phyloP scores from a whole-genome alignment of 2,888 invertebrate species.

The Biston stratarius region DNA sequence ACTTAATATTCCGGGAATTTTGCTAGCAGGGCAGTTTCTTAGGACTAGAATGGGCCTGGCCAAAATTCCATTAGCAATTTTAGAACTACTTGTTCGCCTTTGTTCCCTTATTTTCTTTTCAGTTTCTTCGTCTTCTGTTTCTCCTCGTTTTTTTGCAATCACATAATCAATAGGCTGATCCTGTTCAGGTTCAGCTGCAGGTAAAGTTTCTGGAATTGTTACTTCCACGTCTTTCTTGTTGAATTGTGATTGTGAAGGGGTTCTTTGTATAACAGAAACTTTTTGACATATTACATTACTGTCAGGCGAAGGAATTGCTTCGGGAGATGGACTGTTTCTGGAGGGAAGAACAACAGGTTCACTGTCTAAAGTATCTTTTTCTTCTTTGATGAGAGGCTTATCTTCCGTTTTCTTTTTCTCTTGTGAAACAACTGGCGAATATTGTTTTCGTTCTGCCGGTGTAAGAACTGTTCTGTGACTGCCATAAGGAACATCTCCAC shows the following conservation, averaged over 20 bases:
- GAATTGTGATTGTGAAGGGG: constrained; percentile 87
- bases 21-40: constrained; percentile 84
- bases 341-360: constrained; percentile 87
- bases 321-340: constrained; percentile 82
- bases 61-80: constrained; percentile 87
- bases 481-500: constrained; percentile 93
- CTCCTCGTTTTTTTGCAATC: constrained; percentile 92
- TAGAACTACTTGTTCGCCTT: constrained; percentile 89
- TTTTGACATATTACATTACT: constrained; percentile 89
- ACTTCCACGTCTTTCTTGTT: constrained; percentile 83
- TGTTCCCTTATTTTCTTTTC: constrained; percentile 90
- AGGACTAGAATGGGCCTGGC: constrained; percentile 84
- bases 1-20: constrained; percentile 88
- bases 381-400: constrained; percentile 86
- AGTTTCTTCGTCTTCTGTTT: constrained; percentile 89
- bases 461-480: constrained; percentile 92
- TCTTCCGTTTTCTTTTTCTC: constrained; percentile 86
- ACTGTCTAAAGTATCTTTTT: constrained; percentile 88
- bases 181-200: constrained; percentile 89
- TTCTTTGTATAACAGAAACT: constrained; percentile 94
- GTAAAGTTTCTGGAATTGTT: constrained; percentile 81
- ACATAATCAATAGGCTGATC: constrained; percentile 96
- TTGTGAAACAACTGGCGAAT: constrained; percentile 87
- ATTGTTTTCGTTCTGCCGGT: constrained; percentile 93
- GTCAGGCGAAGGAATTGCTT: constrained; percentile 87